These are phyloP conservation scores for Pelochelys cantorii DNA, from an alignment of 2,797 vertebrate genomes.

Conservation along the genomic window DNA sequence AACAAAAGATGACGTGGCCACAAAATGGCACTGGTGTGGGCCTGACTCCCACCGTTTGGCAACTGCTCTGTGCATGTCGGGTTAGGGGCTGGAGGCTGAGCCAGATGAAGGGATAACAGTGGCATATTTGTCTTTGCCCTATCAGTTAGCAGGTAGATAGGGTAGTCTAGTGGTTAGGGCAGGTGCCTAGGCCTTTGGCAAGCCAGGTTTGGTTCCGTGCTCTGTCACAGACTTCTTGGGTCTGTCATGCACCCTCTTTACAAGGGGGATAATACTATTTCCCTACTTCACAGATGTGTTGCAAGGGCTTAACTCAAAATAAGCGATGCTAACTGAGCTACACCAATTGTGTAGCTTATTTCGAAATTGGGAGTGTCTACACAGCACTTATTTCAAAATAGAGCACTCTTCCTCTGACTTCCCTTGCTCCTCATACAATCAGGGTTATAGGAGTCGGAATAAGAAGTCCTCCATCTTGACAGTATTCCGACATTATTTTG, in stretches of 20 bases:
- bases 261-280: background rate
- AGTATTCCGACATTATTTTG: too few relatives aligned
- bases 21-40: background rate
- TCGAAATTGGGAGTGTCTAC: too few relatives aligned
- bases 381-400: too few relatives aligned
- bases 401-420: too few relatives aligned
- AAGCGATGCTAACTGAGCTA: too few relatives aligned
- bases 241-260: background rate
- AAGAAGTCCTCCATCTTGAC: too few relatives aligned
- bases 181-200: background rate
- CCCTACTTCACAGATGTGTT: background rate
- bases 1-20: background rate
- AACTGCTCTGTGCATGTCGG: background rate
- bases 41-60: too few relatives aligned
- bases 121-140: background rate
- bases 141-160: background rate
- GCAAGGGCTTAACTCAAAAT: too few relatives aligned
- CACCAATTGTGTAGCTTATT: too few relatives aligned
- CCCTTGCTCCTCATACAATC: too few relatives aligned
- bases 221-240: background rate
- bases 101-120: background rate
- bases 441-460: too few relatives aligned
- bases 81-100: background rate
- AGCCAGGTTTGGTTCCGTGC: background rate
- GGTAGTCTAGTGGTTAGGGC: background rate